Conservation (phyloP, 1,140 invertebrate species). For the Ostrea denselamellosa region DNA sequence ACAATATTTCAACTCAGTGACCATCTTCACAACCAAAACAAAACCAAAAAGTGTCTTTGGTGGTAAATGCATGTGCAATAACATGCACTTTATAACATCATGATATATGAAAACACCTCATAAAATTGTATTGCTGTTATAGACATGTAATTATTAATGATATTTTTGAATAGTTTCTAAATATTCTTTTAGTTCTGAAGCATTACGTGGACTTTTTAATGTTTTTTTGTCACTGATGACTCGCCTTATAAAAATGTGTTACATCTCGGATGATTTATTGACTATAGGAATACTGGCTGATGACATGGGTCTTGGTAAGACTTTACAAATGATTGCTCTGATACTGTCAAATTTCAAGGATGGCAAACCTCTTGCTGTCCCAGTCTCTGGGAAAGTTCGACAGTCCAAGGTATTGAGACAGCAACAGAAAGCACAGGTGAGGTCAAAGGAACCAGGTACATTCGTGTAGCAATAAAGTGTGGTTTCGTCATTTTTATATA, state of each 20-base stretch:
- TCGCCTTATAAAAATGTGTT: neutral
- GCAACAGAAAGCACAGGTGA: conserved; percentile 51
- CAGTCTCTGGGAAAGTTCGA: conserved; percentile 63
- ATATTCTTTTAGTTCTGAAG: too few species aligned
- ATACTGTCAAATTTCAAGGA: conserved; percentile 79
- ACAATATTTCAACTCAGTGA: conserved; percentile 59
- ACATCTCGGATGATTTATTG: conserved; percentile 10
- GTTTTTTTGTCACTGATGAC: too few species aligned
- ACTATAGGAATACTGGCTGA: conserved; percentile 83
- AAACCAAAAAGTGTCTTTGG: conserved; percentile 57
- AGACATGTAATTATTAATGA: too few species aligned
- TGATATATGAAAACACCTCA: too few species aligned
- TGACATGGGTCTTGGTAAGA: conserved; percentile 95
- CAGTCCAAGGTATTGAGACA: conserved; percentile 54
- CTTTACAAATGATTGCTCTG: conserved; percentile 92
- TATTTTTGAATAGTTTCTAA: too few species aligned
- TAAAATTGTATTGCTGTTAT: too few species aligned
- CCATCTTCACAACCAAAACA: conserved; percentile 44
- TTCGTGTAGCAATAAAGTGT: too few species aligned
- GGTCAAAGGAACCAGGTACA: too few species aligned
- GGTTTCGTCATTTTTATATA: too few species aligned
- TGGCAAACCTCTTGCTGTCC: conserved; percentile 56
- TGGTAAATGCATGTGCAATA: conserved; percentile 45
- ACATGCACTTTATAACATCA: too few species aligned
- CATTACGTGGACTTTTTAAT: too few species aligned